Evolutionary conservation across 2,113 vertebrate species (phyloP).

Genomic region (Eptesicus fuscus): DNA sequence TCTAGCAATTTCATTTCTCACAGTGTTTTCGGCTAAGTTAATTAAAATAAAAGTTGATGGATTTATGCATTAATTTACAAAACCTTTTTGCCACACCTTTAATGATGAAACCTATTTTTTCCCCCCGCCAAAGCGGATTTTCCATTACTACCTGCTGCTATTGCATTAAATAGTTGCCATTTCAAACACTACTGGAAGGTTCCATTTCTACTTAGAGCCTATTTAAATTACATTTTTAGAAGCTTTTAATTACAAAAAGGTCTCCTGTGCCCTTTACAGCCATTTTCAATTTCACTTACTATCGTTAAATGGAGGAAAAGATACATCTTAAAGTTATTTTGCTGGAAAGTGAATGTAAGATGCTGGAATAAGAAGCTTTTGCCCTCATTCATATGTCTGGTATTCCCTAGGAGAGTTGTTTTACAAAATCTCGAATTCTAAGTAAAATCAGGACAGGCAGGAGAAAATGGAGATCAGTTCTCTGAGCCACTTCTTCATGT

Average conservation of each 20-base stretch:
- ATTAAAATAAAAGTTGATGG: constrained; percentile 79
- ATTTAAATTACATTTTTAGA: constrained; percentile 68
- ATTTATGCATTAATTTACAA: constrained; percentile 81
- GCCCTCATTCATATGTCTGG: neutral
- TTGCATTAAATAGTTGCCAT: constrained; percentile 69
- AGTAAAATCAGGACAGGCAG: neutral
- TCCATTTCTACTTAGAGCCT: constrained; percentile 70
- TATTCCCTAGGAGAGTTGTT: neutral
- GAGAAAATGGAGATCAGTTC: neutral
- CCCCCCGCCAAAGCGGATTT: constrained; percentile 71
- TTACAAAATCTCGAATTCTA: neutral
- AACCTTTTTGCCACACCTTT: constrained; percentile 74
- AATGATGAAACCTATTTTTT: constrained; percentile 68
- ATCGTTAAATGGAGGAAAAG: constrained; percentile 14
- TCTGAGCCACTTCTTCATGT: neutral
- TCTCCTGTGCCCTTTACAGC: neutral
- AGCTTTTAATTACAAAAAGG: constrained; percentile 48
- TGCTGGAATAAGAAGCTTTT: neutral
- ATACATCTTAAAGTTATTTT: neutral
- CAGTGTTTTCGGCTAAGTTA: constrained; percentile 74
- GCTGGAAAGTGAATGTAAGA: neutral
- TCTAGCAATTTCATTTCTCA: constrained; percentile 66
- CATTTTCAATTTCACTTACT: constrained; percentile 12
- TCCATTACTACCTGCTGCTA: constrained; percentile 71
- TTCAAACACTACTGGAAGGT: constrained; percentile 72